Evolutionary conservation across 1,140 invertebrate species (phyloP), one percentile per base, ranked within the genome.

Genomic region (Eurosta solidaginis): DNA sequence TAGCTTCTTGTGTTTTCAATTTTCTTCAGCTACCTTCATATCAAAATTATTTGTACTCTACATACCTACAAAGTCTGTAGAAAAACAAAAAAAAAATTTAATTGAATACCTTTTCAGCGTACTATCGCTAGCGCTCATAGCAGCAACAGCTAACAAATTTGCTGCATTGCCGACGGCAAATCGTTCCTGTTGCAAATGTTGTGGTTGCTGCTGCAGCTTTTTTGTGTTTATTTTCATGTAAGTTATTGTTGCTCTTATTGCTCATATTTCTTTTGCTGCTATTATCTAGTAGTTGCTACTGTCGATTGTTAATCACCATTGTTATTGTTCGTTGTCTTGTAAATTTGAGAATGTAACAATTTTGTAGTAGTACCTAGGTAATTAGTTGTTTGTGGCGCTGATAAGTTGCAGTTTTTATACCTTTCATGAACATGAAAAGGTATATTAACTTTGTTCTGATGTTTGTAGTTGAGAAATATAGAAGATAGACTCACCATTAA

Each of bases 361-460:
- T 68, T 68, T 68, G 59, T 68, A 68, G 33, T 12, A 22, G 59
- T 27, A 68, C 36, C 40, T 68, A 68, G 59, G n/a, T n/a, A n/a
- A n/a, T n/a, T n/a, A n/a, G n/a, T n/a, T n/a, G n/a, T 27, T 68
- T 2, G 59, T 20, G 33, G 14, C 33, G 29, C n/a, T n/a, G n/a
- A n/a, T n/a, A 40, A 20, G 33, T 14, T 20, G 33, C 12, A 2
- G n/a, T 1, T 40, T 33, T 42, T 40, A 20, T 36, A n/a, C n/a
- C n/a, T n/a, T n/a, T n/a, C n/a, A n/a, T n/a, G n/a, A n/a, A n/a
- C n/a, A n/a, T n/a, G n/a, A n/a, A n/a, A n/a, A n/a, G n/a, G n/a
- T n/a, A n/a, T n/a, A n/a, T n/a, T n/a, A n/a, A n/a, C n/a, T n/a
- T n/a, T n/a, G n/a, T n/a, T n/a, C n/a, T n/a, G n/a, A n/a, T n/a